These are phyloP conservation scores for Xenopus tropicalis DNA, from an alignment of 2,113 vertebrate species.

Conservation along the genomic window UCB_Xtro_10.0 CM004448.2:33129001-33129500, in stretches of 20 bases:
- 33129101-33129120: background rate
- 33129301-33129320: too few relatives aligned
- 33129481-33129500: too few relatives aligned
- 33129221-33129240: background rate
- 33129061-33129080: background rate
- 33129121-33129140: constrained; percentile 11
- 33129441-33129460: too few relatives aligned
- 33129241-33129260: background rate
- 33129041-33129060: background rate
- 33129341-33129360: too few relatives aligned
- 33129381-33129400: too few relatives aligned
- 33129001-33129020: background rate
- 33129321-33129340: too few relatives aligned
- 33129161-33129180: background rate
- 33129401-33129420: too few relatives aligned
- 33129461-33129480: too few relatives aligned
- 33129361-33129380: too few relatives aligned
- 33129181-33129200: background rate
- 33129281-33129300: background rate
- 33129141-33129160: background rate
- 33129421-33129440: too few relatives aligned
- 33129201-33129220: background rate
- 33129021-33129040: background rate
- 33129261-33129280: background rate
- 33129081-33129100: background rate